phyloP scores from a whole-genome alignment of 2,888 invertebrate genomes.

The Cylindroiulus punctatus region DNA sequence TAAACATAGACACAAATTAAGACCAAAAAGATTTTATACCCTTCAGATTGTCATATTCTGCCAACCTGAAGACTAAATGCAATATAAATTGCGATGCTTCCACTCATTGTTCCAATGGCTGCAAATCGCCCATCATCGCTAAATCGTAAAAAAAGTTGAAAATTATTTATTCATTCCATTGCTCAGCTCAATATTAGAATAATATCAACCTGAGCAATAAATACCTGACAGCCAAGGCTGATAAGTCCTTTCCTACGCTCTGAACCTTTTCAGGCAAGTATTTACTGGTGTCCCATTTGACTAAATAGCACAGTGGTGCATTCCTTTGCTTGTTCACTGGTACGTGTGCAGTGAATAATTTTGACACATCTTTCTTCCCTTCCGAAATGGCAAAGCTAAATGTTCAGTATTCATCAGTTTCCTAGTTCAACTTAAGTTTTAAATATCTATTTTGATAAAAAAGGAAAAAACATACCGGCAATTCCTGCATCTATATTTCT shows the following conservation, averaged over 20 bases:
- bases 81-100: slow-evolving; percentile 88
- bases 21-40: neutral
- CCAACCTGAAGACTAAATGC: slow-evolving; percentile 85
- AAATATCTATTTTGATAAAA: neutral
- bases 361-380: slow-evolving; percentile 73
- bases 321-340: slow-evolving; percentile 74
- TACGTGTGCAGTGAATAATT: slow-evolving; percentile 78
- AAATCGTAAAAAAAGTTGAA: neutral
- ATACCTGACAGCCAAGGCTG: slow-evolving; percentile 80
- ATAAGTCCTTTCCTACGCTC: slow-evolving; percentile 76
- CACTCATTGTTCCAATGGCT: slow-evolving; percentile 93
- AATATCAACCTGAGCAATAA: slow-evolving; percentile 55
- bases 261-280: slow-evolving; percentile 71
- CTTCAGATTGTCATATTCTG: slow-evolving; percentile 7
- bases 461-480: slow-evolving; percentile 73
- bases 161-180: neutral
- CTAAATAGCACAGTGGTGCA: slow-evolving; percentile 74
- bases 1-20: slow-evolving; percentile 38
- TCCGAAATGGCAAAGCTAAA: slow-evolving; percentile 72
- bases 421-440: neutral
- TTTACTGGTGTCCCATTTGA: slow-evolving; percentile 79
- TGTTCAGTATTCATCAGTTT: neutral
- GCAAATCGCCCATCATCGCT: slow-evolving; percentile 92
- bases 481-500: slow-evolving; percentile 84
- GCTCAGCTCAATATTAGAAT: no score